Percentiles rank a stretch among this genome's conserved stretches.
Evolutionary conservation across 2,113 vertebrate species (phyloP).

Genomic region (Nansenia antarctica): DNA sequence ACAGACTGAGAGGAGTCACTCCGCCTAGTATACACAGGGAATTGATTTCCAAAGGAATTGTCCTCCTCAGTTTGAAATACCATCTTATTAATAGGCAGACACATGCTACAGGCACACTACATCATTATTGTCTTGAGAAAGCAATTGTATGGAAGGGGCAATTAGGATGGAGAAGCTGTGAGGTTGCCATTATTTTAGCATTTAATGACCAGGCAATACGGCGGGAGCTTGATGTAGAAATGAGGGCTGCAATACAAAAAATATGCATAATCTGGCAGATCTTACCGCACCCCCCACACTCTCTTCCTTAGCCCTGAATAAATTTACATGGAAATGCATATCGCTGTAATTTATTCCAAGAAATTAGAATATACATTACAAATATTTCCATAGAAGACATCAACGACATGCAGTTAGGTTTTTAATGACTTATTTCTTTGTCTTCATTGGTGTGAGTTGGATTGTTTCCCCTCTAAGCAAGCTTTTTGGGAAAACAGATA

Average conservation of each 20-base stretch:
- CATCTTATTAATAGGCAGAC: constrained; percentile 74
- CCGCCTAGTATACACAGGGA: constrained; percentile 29
- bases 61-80: constrained; percentile 70
- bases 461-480: constrained; percentile 29
- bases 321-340: constrained; percentile 79
- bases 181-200: constrained; percentile 81
- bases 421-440: constrained; percentile 76
- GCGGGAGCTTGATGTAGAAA: constrained; percentile 73
- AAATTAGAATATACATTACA: constrained; percentile 80
- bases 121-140: constrained; percentile 76
- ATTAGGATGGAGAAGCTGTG: constrained; percentile 77
- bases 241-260: constrained; percentile 77
- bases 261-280: constrained; percentile 81
- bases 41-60: constrained; percentile 57
- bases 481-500: constrained; percentile 46
- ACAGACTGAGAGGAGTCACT: constrained; percentile 48
- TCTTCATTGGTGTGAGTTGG: constrained; percentile 58
- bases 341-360: constrained; percentile 76
- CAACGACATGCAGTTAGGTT: constrained; percentile 70
- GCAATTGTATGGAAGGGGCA: constrained; percentile 75
- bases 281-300: constrained; percentile 69
- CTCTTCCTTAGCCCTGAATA: constrained; percentile 71
- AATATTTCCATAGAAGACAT: constrained; percentile 73
- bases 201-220: constrained; percentile 81
- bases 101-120: constrained; percentile 69